Conservation (phyloP, 37 sponge, comb jelly and placozoan genomes). For the Diacarnus erythraeanus region DNA sequence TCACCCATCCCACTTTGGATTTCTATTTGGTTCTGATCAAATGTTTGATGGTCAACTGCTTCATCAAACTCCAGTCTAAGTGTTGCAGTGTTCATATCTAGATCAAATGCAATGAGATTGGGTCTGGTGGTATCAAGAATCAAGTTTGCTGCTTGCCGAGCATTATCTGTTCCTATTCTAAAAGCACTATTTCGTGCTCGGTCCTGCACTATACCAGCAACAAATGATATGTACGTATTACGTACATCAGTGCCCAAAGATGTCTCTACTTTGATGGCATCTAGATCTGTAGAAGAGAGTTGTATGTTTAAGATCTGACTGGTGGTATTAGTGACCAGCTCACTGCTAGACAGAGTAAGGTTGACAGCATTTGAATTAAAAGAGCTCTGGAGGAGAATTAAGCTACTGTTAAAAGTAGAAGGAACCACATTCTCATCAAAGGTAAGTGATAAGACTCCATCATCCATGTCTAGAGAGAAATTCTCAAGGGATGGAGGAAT, state of each 20-base stretch:
- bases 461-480: constrained; percentile 81
- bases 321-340: neutral
- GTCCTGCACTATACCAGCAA: constrained; percentile 58
- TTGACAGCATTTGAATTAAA: neutral
- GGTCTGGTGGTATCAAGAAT: constrained; percentile 62
- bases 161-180: constrained; percentile 8
- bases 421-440: constrained; percentile 67
- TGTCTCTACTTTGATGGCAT: constrained; percentile 73
- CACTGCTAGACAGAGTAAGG: constrained; percentile 20
- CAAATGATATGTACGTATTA: constrained; percentile 56
- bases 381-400: constrained; percentile 47
- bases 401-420: constrained; percentile 42
- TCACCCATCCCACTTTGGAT: constrained; percentile 37
- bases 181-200: constrained; percentile 54
- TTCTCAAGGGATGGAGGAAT: constrained; percentile 63
- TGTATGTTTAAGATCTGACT: constrained; percentile 34
- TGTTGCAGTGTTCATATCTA: constrained; percentile 60
- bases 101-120: constrained; percentile 50
- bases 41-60: constrained; percentile 45
- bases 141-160: constrained; percentile 19
- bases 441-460: constrained; percentile 66
- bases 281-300: constrained; percentile 53
- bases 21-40: constrained; percentile 40
- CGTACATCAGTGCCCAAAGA: constrained; percentile 42
- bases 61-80: constrained; percentile 69